phyloP scores from a whole-genome alignment of 2,888 invertebrate species.

The Heliconius cydno region DNA sequence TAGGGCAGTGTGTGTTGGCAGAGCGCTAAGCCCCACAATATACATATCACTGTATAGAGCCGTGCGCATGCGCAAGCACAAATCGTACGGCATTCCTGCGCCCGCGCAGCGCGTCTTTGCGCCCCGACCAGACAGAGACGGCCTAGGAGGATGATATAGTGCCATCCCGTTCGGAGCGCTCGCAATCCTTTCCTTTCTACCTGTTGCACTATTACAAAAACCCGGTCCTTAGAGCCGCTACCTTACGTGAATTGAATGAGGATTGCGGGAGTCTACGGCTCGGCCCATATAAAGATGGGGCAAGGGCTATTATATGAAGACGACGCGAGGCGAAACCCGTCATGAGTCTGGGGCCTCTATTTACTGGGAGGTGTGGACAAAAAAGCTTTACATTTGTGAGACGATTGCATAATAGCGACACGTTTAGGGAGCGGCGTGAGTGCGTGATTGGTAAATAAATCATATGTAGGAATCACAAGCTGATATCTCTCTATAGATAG shows the following conservation, averaged over 20 bases:
- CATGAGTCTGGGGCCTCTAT: slow-evolving; percentile 68
- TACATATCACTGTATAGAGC: slow-evolving; percentile 60
- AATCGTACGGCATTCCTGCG: slow-evolving; percentile 83
- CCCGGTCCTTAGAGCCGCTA: slow-evolving; percentile 83
- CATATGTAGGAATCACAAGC: slow-evolving; percentile 43
- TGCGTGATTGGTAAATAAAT: slow-evolving; percentile 66
- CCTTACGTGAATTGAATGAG: slow-evolving; percentile 83
- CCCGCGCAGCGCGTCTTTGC: slow-evolving; percentile 54
- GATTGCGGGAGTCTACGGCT: slow-evolving; percentile 80
- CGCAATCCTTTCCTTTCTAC: slow-evolving; percentile 84
- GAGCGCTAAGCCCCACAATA: slow-evolving; percentile 68
- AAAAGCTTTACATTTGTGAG: slow-evolving; percentile 69
- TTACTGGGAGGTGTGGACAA: slow-evolving; percentile 72
- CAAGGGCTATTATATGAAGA: slow-evolving; percentile 77
- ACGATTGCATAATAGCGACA: slow-evolving; percentile 75
- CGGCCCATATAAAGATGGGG: slow-evolving; percentile 83
- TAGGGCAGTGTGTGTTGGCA: slow-evolving; percentile 82
- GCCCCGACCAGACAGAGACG: slow-evolving; percentile 63
- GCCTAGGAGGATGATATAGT: slow-evolving; percentile 58
- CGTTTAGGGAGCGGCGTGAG: slow-evolving; percentile 69
- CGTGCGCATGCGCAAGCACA: slow-evolving; percentile 77
- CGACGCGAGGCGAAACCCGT: slow-evolving; percentile 60
- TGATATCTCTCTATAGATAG: slow-evolving; percentile 48
- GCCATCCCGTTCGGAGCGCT: slow-evolving; percentile 67
- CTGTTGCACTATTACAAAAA: slow-evolving; percentile 83